phyloP scores from a whole-genome alignment of 1,140 invertebrate genomes.

The Drosophila sulfurigaster region DNA sequence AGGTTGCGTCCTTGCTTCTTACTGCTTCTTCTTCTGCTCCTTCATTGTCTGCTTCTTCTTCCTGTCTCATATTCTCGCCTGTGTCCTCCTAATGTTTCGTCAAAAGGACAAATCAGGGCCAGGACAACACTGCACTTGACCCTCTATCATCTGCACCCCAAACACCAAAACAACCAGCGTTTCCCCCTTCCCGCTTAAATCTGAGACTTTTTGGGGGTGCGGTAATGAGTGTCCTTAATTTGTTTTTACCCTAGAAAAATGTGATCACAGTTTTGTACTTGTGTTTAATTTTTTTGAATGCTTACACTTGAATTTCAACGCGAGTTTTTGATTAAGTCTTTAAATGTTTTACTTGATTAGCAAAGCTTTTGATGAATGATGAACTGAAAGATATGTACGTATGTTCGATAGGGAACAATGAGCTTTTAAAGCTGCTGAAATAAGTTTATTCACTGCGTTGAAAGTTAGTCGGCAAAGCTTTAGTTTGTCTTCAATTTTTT shows the following conservation, averaged over 20 bases:
- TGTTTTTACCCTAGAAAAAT: slow-evolving; percentile 30
- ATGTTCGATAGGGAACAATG: too few species aligned
- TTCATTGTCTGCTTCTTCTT: background rate
- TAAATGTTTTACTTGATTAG: background rate
- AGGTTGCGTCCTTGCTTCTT: slow-evolving; percentile 44
- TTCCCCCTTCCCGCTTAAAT: background rate
- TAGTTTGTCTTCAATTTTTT: too few species aligned
- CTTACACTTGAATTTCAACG: slow-evolving; percentile 16
- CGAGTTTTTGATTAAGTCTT: background rate
- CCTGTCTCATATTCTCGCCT: slow-evolving; percentile 38
- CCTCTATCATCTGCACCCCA: background rate
- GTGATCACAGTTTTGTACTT: slow-evolving; percentile 20
- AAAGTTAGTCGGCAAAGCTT: too few species aligned
- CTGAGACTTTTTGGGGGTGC: background rate
- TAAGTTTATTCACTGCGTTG: too few species aligned
- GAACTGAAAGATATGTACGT: too few species aligned
- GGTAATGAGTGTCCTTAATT: slow-evolving; percentile 49
- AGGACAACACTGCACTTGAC: slow-evolving; percentile 31
- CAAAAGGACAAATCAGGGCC: slow-evolving; percentile 55
- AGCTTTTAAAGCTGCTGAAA: too few species aligned
- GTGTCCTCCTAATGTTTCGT: slow-evolving; percentile 61
- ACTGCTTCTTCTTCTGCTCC: slow-evolving; percentile 14
- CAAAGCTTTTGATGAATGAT: background rate
- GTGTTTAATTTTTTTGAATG: slow-evolving; percentile 46
- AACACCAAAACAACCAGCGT: background rate